Percentiles rank a stretch among this genome's conserved stretches.
Evolutionary conservation across 1,140 invertebrate genomes (phyloP).

Genomic region (Adoxophyes honmai): DNA sequence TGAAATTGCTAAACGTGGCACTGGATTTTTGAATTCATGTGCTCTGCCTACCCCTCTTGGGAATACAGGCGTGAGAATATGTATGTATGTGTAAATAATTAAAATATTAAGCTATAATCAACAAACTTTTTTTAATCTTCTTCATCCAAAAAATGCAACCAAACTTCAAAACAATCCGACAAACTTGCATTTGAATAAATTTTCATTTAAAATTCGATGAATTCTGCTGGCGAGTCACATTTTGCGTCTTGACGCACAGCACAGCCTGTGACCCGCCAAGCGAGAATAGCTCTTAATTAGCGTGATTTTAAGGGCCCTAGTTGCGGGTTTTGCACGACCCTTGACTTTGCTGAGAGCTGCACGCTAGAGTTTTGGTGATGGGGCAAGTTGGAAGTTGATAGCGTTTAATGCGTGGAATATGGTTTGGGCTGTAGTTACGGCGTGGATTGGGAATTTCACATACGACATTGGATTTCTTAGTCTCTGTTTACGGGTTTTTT

Average conservation of each 20-base stretch:
- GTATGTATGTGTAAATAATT: too few species aligned
- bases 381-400: constrained; percentile 24
- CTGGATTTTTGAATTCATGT: too few species aligned
- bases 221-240: constrained; percentile 4
- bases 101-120: too few species aligned
- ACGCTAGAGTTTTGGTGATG: constrained; percentile 46
- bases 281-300: constrained; percentile 68
- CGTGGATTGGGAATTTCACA: too few species aligned
- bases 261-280: constrained; percentile 45
- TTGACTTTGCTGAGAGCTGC: constrained; percentile 39
- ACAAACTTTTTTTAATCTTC: too few species aligned
- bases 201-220: constrained; percentile 11
- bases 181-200: not conserved
- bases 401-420: too few species aligned
- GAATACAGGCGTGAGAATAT: too few species aligned
- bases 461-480: too few species aligned
- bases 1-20: too few species aligned
- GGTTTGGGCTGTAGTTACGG: too few species aligned
- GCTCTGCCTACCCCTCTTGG: too few species aligned
- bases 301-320: constrained; percentile 59
- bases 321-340: constrained; percentile 43
- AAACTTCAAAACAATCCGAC: not conserved
- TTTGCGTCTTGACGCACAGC: not conserved
- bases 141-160: not conserved
- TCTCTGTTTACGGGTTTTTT: too few species aligned